Evolutionary conservation across 2,113 vertebrate genomes (phyloP), one percentile per base, ranked within the genome.

Genomic region (Pollachius pollachius): DNA sequence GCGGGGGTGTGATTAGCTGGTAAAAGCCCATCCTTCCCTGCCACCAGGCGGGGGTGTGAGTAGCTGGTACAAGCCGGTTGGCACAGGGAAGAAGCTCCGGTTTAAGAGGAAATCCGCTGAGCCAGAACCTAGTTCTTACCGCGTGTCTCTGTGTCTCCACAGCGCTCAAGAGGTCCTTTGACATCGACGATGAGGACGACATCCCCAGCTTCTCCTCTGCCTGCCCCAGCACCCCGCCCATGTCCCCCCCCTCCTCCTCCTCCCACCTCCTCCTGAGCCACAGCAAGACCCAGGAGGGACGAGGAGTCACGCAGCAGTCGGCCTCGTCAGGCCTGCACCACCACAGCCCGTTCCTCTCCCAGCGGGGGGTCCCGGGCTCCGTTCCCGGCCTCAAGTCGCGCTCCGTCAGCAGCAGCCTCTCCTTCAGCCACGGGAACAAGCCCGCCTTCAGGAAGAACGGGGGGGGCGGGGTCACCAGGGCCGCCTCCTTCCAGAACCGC

Each of bases 151-250:
- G 9, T 48, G 7, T 54, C 52, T 2, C 64, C 41, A 77, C 89
- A 96, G 95, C 94, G 0, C 85, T 96, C 74, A 95, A 95, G 85
- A 92, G 93, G 62, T 95, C 95, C 0, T 96, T 96, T 16, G 94
- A 96, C 34, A 88, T 88, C 1, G 94, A 96, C 52, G 94, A 94
- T 80, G 89, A 88, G 52, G 91, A 93, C 0, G 89, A 92, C 15
- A 82, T 73, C 0, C 85, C 84, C 0, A 41, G 88, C 15, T 92
- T 92, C 70, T 83, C 92, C 2, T 72, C 88, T 0, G 69, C 87
- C 15, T 89, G 90, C 13, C 75, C 89, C 0, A 59, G 84, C 27
- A 83, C 84, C 41, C 80, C 86, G 52, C 85, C 90, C 0, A 74
- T 80, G 48, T 86, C 91, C 7, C 77, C 81, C 16, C 70, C 84